Percentiles rank a stretch among this genome's conserved stretches.
phyloP scores from a whole-genome alignment of 2,797 vertebrate species.

The Botia kubotai region DNA sequence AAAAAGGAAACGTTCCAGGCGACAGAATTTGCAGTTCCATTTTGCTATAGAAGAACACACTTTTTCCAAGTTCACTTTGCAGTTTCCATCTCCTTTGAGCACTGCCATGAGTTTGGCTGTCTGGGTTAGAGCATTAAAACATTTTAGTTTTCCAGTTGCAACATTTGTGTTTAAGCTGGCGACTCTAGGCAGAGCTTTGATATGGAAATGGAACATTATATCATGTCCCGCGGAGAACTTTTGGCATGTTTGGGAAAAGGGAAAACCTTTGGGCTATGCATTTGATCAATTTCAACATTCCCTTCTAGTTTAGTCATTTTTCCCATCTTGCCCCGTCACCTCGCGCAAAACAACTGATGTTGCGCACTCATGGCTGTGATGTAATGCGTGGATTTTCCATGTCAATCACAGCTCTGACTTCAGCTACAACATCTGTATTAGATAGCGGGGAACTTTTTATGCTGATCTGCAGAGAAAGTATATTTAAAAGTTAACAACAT shows the following conservation, averaged over 20 bases:
- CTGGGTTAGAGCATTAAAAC: slow-evolving; percentile 68
- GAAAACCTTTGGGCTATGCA: slow-evolving; percentile 42
- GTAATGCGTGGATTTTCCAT: not conserved
- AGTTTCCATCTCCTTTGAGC: slow-evolving; percentile 77
- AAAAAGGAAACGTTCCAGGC: slow-evolving; percentile 74
- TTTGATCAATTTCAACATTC: slow-evolving; percentile 20
- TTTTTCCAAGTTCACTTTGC: slow-evolving; percentile 72
- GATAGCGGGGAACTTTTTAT: not conserved
- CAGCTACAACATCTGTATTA: not conserved
- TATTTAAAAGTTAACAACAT: not conserved
- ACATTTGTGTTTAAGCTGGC: slow-evolving; percentile 67
- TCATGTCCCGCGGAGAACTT: slow-evolving; percentile 66
- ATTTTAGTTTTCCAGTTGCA: slow-evolving; percentile 71
- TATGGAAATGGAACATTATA: slow-evolving; percentile 67
- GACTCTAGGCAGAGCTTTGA: slow-evolving; percentile 65
- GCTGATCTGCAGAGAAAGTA: not conserved
- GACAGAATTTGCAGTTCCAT: slow-evolving; percentile 69
- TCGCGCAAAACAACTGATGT: slow-evolving; percentile 1
- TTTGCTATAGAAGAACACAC: slow-evolving; percentile 60
- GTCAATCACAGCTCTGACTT: not conserved
- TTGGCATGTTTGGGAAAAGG: slow-evolving; percentile 52
- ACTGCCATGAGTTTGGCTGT: slow-evolving; percentile 69
- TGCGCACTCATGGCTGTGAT: not conserved
- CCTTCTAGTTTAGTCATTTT: slow-evolving; percentile 14
- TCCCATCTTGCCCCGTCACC: not conserved